These are phyloP conservation scores for Aleiodes leptofemur DNA, from an alignment of 2,888 invertebrate genomes.

Conservation along the genomic window DNA sequence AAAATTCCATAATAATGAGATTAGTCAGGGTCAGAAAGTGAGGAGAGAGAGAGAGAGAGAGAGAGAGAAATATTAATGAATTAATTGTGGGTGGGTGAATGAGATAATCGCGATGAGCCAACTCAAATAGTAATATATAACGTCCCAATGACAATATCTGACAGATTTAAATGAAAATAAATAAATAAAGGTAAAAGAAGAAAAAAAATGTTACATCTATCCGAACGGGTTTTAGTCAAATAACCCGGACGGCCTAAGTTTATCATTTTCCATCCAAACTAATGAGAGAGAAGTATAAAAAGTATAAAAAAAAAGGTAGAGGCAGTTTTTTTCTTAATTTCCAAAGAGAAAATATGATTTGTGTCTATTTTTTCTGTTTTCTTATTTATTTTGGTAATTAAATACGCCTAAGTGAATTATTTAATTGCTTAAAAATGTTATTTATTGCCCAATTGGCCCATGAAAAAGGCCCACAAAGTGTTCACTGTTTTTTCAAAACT, in stretches of 20 bases:
- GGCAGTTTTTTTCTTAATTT: background rate
- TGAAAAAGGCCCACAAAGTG: conserved; percentile 34
- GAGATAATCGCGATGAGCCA: conserved; percentile 60
- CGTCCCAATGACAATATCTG: conserved; percentile 73
- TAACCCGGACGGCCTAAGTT: conserved; percentile 63
- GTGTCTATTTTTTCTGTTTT: background rate
- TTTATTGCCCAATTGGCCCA: conserved; percentile 20
- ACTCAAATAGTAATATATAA: conserved; percentile 69
- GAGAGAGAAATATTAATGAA: conserved; percentile 20
- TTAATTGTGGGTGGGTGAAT: conserved; percentile 21
- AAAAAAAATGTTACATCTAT: conserved; percentile 49
- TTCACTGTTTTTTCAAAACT: conserved; percentile 33
- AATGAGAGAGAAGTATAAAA: background rate
- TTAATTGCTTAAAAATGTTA: conserved; percentile 6
- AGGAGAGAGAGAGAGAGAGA: conserved; percentile 3
- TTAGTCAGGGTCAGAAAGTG: conserved; percentile 3
- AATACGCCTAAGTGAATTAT: conserved; percentile 32
- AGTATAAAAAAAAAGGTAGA: background rate
- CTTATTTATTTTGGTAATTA: conserved; percentile 18
- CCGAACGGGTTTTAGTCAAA: conserved; percentile 49
- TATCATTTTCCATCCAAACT: conserved; percentile 53
- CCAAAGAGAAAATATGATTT: background rate
- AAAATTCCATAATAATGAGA: conserved; percentile 5
- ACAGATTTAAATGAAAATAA: conserved; percentile 50
- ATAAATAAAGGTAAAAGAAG: too few species aligned